phyloP scores from a whole-genome alignment of 2,888 invertebrate genomes.

The Conistra vaccinii region DNA sequence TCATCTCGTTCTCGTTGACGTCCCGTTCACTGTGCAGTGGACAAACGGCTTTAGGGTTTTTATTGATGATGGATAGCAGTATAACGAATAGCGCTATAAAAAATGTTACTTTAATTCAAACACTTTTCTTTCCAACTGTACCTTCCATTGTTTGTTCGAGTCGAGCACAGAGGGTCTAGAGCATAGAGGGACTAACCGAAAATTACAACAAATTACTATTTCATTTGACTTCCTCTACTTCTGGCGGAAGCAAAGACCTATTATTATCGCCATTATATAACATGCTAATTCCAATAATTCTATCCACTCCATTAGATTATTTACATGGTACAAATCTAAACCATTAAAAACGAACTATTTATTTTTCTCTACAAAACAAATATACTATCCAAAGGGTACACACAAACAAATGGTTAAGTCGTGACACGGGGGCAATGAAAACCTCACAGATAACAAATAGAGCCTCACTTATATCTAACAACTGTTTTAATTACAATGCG shows the following conservation, averaged over 20 bases:
- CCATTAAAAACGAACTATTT: constrained; percentile 8
- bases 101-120: no score
- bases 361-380: constrained; percentile 22
- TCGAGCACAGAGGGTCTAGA: no score
- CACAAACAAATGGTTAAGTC: constrained; percentile 62
- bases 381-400: constrained; percentile 59
- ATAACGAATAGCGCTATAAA: no score
- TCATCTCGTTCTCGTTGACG: no score
- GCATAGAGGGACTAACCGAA: no score
- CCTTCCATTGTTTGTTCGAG: no score
- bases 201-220: no score
- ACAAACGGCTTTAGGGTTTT: no score
- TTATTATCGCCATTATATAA: not conserved
- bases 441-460: constrained; percentile 61
- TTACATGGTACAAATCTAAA: not conserved
- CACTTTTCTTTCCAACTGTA: no score
- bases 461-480: constrained; percentile 20
- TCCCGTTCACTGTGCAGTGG: no score
- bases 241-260: not conserved
- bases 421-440: constrained; percentile 66
- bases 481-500: constrained; percentile 54
- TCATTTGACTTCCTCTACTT: not conserved
- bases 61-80: no score
- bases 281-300: not conserved
- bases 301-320: not conserved